These are phyloP conservation scores for Xestobium rufovillosum DNA, from an alignment of 2,888 invertebrate genomes.

Conservation along the genomic window DNA sequence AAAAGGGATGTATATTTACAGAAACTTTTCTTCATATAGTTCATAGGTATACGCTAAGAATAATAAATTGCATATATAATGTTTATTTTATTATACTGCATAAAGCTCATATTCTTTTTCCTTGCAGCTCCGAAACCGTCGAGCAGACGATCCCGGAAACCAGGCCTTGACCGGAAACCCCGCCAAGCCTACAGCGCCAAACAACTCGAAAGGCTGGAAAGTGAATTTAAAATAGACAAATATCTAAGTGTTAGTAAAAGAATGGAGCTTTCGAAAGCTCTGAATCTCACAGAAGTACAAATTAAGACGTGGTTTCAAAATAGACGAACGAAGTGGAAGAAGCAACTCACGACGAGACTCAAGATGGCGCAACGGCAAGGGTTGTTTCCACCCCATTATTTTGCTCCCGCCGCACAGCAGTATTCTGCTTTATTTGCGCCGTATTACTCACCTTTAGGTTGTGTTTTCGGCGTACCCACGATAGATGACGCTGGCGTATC, in stretches of 20 bases:
- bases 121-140: constrained; percentile 70
- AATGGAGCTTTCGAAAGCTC: constrained; percentile 83
- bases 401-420: constrained; percentile 51
- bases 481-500: constrained; percentile 37
- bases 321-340: constrained; percentile 94
- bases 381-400: constrained; percentile 62
- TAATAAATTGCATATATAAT: too few relatives aligned
- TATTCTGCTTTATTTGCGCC: constrained; percentile 57
- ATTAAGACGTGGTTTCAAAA: constrained; percentile 98
- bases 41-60: too few relatives aligned
- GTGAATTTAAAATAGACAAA: constrained; percentile 93
- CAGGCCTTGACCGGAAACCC: constrained; percentile 88
- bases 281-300: constrained; percentile 88
- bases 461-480: constrained; percentile 52
- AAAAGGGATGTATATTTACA: too few relatives aligned
- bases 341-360: constrained; percentile 82
- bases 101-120: constrained; percentile 14
- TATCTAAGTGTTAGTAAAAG: constrained; percentile 93
- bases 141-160: constrained; percentile 73
- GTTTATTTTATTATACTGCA: too few relatives aligned
- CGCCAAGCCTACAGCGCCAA: constrained; percentile 94
- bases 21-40: too few relatives aligned
- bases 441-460: constrained; percentile 55
- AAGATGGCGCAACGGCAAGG: constrained; percentile 86
- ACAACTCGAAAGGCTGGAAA: constrained; percentile 84